These are phyloP conservation scores for Eptatretus atami DNA, from an alignment of 2,797 vertebrate species.

Conservation along the genomic window DNA sequence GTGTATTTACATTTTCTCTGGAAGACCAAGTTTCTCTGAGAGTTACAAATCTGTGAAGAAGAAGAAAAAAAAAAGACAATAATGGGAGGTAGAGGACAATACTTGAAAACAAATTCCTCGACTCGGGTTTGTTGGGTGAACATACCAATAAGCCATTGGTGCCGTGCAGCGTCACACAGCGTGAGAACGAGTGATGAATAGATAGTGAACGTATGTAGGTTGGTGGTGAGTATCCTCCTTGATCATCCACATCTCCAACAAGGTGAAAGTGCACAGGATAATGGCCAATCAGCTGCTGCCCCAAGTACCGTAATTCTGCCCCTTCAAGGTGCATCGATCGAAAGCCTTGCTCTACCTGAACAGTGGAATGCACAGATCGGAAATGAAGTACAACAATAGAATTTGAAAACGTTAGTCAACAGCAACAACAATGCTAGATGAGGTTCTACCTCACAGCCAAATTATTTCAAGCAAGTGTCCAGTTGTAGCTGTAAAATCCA, in stretches of 20 bases:
- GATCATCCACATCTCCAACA: slow-evolving; percentile 51
- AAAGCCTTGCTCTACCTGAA: slow-evolving; percentile 45
- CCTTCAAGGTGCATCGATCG: slow-evolving; percentile 44
- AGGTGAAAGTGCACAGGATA: slow-evolving; percentile 85
- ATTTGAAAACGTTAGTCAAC: no score
- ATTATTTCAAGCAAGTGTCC: no score
- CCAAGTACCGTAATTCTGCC: slow-evolving; percentile 56
- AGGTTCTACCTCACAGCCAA: no score
- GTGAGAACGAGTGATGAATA: slow-evolving; percentile 53
- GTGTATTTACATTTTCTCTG: no score
- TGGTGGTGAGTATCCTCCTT: slow-evolving; percentile 43
- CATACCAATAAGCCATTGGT: slow-evolving; percentile 72
- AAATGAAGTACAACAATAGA: no score
- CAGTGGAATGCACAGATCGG: neutral
- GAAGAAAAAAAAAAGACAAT: no score
- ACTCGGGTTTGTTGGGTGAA: neutral
- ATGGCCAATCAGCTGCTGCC: slow-evolving; percentile 75
- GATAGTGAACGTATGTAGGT: slow-evolving; percentile 35
- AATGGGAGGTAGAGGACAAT: no score
- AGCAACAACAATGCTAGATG: no score
- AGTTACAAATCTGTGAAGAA: no score
- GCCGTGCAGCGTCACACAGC: slow-evolving; percentile 36
- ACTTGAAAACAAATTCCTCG: neutral
- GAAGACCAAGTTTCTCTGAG: no score
- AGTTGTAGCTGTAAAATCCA: no score